phyloP scores from a whole-genome alignment of 2,113 vertebrate species.

The Carollia perspicillata region DNA sequence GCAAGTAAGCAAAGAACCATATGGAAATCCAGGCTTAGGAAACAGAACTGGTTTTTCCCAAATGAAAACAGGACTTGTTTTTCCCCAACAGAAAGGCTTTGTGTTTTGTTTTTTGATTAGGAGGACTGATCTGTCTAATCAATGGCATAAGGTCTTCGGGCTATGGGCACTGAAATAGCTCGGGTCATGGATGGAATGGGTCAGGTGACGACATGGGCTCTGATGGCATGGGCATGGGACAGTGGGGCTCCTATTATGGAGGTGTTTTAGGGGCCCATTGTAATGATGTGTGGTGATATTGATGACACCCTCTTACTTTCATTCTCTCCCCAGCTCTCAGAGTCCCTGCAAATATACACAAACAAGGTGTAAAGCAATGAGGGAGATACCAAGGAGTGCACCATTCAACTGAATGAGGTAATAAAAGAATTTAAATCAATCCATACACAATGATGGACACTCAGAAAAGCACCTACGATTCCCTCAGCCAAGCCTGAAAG shows the following conservation, averaged over 20 bases:
- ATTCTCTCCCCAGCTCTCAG: neutral
- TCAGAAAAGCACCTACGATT: neutral
- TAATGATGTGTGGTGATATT: neutral
- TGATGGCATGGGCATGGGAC: fast-evolving
- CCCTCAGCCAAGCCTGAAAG: neutral
- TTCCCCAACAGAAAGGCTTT: neutral
- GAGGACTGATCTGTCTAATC: neutral
- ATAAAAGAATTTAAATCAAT: neutral
- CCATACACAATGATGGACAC: neutral
- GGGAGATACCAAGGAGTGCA: neutral
- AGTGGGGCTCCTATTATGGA: neutral
- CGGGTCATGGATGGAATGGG: neutral
- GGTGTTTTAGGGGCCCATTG: neutral
- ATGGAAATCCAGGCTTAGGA: neutral
- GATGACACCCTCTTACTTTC: neutral
- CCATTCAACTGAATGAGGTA: neutral
- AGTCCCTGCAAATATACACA: neutral
- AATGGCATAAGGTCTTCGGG: neutral
- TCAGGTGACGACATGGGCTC: neutral
- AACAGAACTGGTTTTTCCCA: neutral
- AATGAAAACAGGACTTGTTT: neutral
- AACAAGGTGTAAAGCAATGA: neutral
- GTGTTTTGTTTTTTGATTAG: neutral
- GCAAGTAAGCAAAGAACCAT: neutral
- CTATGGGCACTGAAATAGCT: neutral